Percentiles rank a stretch among this genome's conserved stretches.
Conservation (phyloP, 2,888 invertebrate species). For the Cantharis flavilabris region DNA sequence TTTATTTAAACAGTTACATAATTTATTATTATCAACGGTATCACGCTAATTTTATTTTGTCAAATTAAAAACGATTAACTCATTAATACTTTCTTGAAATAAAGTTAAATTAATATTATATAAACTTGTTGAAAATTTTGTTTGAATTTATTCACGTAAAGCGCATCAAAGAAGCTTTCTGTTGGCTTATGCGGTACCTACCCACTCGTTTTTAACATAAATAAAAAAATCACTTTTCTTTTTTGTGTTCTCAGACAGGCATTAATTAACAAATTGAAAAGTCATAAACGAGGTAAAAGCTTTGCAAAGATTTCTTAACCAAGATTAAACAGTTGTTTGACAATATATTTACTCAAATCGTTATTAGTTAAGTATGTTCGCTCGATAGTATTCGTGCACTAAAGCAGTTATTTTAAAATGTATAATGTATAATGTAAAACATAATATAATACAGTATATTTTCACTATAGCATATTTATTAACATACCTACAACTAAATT, state of each 20-base stretch:
- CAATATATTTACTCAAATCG: constrained; percentile 5
- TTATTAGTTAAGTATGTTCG: constrained; percentile 14
- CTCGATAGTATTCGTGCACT: constrained; percentile 6
- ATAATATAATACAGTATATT: neutral
- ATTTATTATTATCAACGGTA: no score
- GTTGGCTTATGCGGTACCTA: neutral
- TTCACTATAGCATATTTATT: neutral
- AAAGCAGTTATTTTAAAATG: constrained; percentile 3
- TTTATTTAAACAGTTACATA: no score
- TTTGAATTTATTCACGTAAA: neutral
- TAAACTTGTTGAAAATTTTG: neutral
- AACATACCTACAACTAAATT: neutral
- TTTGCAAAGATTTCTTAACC: neutral
- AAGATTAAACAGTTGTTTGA: neutral
- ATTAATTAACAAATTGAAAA: neutral
- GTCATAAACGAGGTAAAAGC: neutral
- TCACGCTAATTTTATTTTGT: no score
- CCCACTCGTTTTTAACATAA: neutral
- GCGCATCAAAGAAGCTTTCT: neutral
- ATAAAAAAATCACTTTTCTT: neutral
- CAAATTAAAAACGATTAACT: no score
- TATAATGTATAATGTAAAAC: no score
- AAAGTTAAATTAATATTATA: neutral
- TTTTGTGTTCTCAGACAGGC: neutral
- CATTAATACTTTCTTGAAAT: neutral